Percentiles rank a stretch among this genome's conserved stretches.
phyloP scores from a whole-genome alignment of 1,140 invertebrate species.

The Drosophila tsacasi region DNA sequence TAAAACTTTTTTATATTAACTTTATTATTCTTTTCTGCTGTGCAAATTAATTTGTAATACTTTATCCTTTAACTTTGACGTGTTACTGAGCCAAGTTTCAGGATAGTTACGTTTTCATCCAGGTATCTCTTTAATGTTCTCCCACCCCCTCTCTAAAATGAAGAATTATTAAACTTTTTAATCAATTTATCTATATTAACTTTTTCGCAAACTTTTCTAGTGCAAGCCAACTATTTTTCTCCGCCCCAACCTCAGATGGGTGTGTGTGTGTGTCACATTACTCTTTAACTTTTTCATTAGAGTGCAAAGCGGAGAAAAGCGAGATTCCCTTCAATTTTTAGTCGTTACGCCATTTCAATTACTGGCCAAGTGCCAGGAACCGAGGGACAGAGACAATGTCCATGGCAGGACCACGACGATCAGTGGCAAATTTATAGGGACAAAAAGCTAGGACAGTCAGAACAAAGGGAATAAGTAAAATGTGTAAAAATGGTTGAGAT shows the following conservation, averaged over 20 bases:
- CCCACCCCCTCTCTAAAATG: constrained; percentile 37
- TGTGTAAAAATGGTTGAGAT: constrained; percentile 48
- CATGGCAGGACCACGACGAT: constrained; percentile 62
- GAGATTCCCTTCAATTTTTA: constrained; percentile 74
- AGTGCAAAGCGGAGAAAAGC: constrained; percentile 20
- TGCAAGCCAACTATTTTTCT: constrained; percentile 32
- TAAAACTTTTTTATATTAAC: background rate
- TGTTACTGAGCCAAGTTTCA: constrained; percentile 40
- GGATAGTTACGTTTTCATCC: constrained; percentile 7
- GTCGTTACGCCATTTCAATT: constrained; percentile 84
- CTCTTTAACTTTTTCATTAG: constrained; percentile 78
- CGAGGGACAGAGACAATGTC: constrained; percentile 18
- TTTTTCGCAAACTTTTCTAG: constrained; percentile 58
- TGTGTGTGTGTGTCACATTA: background rate
- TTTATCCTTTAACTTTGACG: constrained; percentile 20
- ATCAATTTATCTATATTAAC: constrained; percentile 84
- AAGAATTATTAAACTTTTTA: constrained; percentile 82
- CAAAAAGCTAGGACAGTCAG: constrained; percentile 58
- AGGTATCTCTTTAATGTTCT: constrained; percentile 18
- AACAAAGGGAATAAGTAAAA: constrained; percentile 79
- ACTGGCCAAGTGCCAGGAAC: constrained; percentile 76
- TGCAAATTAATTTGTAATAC: constrained; percentile 68
- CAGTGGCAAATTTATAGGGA: constrained; percentile 80
- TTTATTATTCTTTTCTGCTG: constrained; percentile 14
- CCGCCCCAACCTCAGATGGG: constrained; percentile 20